Conservation (phyloP, 1,140 invertebrate genomes). For the Dryas iulia region DNA sequence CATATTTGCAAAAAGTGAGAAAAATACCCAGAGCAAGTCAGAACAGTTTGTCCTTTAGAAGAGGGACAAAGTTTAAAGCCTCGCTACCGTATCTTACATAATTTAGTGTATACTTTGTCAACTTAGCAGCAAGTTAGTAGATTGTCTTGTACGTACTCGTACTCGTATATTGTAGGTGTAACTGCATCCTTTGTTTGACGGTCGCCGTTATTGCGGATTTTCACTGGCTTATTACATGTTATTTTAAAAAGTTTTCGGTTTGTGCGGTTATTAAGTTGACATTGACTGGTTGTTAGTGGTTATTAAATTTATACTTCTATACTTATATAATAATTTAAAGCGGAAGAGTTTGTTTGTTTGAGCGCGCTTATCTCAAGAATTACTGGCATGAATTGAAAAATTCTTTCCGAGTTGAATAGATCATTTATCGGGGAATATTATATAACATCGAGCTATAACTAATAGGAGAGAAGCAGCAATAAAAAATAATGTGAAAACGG, state of each 20-base stretch:
- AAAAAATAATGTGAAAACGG: no score
- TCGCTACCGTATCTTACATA: conserved; percentile 26
- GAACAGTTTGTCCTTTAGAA: conserved; percentile 10
- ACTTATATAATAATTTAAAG: no score
- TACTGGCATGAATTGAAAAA: no score
- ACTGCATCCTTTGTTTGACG: conserved; percentile 7
- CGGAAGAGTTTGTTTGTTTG: no score
- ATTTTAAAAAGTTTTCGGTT: neutral
- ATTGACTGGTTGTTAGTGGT: neutral
- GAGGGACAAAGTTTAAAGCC: conserved; percentile 20
- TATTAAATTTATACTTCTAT: no score
- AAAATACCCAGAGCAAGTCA: neutral
- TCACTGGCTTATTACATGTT: neutral
- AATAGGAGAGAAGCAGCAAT: no score
- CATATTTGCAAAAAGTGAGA: neutral
- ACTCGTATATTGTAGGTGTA: neutral
- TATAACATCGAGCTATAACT: no score
- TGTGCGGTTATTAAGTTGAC: neutral
- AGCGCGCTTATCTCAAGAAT: no score
- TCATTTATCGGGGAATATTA: no score
- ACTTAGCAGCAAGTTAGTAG: conserved; percentile 12
- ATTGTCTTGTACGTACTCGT: neutral
- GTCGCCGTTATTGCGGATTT: conserved; percentile 5
- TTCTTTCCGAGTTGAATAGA: no score
- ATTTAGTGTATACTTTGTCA: conserved; percentile 31